phyloP scores from a whole-genome alignment of 2,113 vertebrate species.

The Larimichthys polyactis region DNA sequence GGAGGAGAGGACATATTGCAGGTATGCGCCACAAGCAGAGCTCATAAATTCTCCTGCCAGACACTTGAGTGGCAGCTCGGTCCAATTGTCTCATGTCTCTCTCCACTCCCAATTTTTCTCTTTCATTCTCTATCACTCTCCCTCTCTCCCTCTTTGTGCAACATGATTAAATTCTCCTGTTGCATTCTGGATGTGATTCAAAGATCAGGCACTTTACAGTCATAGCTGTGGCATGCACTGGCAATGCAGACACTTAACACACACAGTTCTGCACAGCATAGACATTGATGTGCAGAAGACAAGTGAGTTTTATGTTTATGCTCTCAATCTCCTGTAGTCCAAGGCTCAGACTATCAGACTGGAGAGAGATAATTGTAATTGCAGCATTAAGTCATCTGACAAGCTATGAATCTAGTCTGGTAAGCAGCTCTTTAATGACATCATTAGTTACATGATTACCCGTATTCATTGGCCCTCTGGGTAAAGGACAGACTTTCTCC shows the following conservation, averaged over 20 bases:
- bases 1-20: conserved; percentile 60
- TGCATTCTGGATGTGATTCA: conserved; percentile 73
- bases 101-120: conserved; percentile 4
- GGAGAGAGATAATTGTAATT: conserved; percentile 56
- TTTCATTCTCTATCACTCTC: not conserved
- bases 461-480: not conserved
- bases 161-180: conserved; percentile 73
- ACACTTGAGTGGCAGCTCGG: conserved; percentile 67
- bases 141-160: conserved; percentile 21
- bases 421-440: conserved; percentile 28
- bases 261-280: conserved; percentile 14
- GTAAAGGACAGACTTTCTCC: conserved; percentile 7
- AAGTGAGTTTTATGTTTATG: conserved; percentile 39
- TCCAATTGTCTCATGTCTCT: conserved; percentile 52
- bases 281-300: conserved; percentile 17
- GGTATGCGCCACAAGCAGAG: conserved; percentile 72
- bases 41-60: conserved; percentile 66
- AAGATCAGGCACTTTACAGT: conserved; percentile 57
- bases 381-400: conserved; percentile 49
- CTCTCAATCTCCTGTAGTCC: conserved; percentile 18
- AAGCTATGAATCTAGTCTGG: conserved; percentile 38
- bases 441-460: conserved; percentile 14
- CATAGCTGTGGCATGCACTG: conserved; percentile 73
- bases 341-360: conserved; percentile 32
- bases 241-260: conserved; percentile 33